Evolutionary conservation across 2,797 vertebrate genomes (phyloP).

Genomic region (Acanthurus lineatus): DNA sequence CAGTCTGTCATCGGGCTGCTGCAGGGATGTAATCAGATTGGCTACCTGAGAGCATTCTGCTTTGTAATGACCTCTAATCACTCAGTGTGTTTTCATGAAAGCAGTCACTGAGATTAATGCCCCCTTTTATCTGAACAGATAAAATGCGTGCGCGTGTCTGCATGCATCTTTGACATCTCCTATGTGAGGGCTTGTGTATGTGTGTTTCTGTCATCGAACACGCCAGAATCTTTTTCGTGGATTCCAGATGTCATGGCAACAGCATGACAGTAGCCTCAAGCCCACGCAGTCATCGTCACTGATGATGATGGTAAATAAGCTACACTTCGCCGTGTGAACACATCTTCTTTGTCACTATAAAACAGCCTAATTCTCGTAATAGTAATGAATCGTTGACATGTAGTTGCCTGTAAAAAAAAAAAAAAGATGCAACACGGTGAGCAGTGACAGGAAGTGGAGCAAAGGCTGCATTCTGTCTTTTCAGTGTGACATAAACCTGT

Average conservation of each 20-base stretch:
- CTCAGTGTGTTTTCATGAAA: constrained; percentile 51
- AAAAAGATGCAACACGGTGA: not conserved
- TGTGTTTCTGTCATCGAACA: constrained; percentile 28
- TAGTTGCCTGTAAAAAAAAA: constrained; percentile 6
- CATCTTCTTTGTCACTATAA: constrained; percentile 11
- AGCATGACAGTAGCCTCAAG: constrained; percentile 56
- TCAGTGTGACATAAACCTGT: constrained; percentile 14
- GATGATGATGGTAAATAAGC: constrained; percentile 62
- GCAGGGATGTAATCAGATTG: constrained; percentile 39
- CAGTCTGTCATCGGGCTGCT: constrained; percentile 39
- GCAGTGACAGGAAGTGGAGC: constrained; percentile 34
- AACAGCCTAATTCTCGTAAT: constrained; percentile 14
- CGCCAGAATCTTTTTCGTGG: constrained; percentile 36
- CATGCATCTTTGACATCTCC: not conserved
- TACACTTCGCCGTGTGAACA: constrained; percentile 14
- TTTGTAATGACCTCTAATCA: constrained; percentile 49
- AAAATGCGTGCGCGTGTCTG: constrained; percentile 23
- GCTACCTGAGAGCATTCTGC: constrained; percentile 41
- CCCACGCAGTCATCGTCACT: constrained; percentile 50
- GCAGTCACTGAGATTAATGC: constrained; percentile 20
- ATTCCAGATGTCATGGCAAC: constrained; percentile 80
- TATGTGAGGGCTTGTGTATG: not conserved
- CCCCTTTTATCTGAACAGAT: constrained; percentile 35
- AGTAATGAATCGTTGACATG: constrained; percentile 20
- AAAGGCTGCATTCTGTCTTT: constrained; percentile 28